phyloP scores from a whole-genome alignment of 1,140 invertebrate genomes.

The Cydia pomonella region DNA sequence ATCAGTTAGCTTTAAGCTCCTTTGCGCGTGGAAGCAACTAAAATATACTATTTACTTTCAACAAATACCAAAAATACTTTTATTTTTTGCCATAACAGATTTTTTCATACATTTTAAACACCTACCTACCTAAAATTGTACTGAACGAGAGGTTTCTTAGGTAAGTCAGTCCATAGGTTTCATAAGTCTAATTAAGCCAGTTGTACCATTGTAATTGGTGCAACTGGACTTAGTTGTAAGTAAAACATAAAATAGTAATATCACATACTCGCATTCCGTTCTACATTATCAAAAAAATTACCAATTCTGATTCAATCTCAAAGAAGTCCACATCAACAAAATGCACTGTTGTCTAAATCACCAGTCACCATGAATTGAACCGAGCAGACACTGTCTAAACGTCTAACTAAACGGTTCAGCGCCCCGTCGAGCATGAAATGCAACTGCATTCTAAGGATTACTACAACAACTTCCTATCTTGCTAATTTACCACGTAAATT shows the following conservation, averaged over 20 bases:
- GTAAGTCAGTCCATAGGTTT: too few species aligned
- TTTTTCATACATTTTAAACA: too few species aligned
- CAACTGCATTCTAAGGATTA: not conserved
- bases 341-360: slow-evolving; percentile 1
- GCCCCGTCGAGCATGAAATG: slow-evolving; percentile 13
- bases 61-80: not conserved
- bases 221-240: too few species aligned
- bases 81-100: not conserved
- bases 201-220: too few species aligned
- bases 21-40: not conserved
- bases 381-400: slow-evolving; percentile 14
- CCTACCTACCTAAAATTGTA: too few species aligned
- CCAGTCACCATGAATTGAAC: slow-evolving; percentile 11
- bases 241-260: too few species aligned
- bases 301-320: not conserved
- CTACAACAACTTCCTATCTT: not conserved
- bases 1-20: not conserved
- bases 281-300: not conserved
- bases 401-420: slow-evolving; percentile 8
- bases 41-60: not conserved
- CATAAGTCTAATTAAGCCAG: too few species aligned
- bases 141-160: too few species aligned
- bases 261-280: not conserved
- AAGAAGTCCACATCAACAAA: not conserved
- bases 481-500: not conserved